Evolutionary conservation across 2,888 invertebrate genomes (phyloP).

Genomic region (Tipula confusa): DNA sequence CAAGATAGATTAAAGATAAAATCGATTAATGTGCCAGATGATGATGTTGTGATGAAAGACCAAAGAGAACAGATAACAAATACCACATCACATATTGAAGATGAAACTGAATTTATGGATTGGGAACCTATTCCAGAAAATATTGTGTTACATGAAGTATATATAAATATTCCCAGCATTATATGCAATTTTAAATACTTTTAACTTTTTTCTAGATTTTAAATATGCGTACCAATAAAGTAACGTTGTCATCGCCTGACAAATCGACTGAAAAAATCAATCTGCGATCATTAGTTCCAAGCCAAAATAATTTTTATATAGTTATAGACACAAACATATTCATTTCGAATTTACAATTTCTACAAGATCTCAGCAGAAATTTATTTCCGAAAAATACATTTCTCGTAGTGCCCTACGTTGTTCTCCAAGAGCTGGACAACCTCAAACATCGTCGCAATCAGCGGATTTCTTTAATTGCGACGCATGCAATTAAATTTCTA

Average conservation of each 20-base stretch:
- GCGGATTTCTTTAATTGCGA: constrained; percentile 37
- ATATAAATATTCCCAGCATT: not conserved
- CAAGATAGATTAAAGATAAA: constrained; percentile 26
- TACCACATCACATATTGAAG: constrained; percentile 32
- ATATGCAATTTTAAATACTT: not conserved
- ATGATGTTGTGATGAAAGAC: not conserved
- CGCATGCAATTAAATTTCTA: constrained; percentile 43
- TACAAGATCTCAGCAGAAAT: not conserved
- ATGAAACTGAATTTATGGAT: constrained; percentile 38
- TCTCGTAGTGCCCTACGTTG: constrained; percentile 53
- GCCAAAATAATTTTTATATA: constrained; percentile 43
- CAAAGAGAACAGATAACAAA: not conserved
- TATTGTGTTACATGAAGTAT: constrained; percentile 34
- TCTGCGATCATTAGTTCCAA: not conserved
- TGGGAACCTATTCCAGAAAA: constrained; percentile 39
- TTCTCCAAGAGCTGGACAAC: constrained; percentile 53
- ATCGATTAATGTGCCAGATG: not conserved
- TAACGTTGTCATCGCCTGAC: not conserved
- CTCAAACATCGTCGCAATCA: constrained; percentile 44
- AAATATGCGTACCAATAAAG: not conserved
- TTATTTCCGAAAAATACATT: not conserved
- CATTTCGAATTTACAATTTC: constrained; percentile 43
- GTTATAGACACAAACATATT: constrained; percentile 54
- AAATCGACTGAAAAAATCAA: not conserved
- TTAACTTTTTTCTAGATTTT: not conserved